Evolutionary conservation across 2,113 vertebrate species (phyloP).

Genomic region (Tursiops truncatus): DNA sequence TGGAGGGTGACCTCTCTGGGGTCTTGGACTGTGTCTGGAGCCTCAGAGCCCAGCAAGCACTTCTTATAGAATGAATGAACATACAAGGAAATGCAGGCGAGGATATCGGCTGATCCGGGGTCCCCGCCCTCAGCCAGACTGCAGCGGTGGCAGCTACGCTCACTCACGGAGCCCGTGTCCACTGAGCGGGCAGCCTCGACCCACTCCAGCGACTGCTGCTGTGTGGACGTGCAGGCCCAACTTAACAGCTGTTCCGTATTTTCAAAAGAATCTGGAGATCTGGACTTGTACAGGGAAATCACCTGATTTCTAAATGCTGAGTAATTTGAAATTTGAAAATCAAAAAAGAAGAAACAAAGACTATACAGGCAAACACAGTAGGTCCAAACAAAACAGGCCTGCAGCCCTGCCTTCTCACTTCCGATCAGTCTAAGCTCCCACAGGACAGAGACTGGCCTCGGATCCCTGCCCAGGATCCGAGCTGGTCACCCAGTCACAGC

Average conservation of each 20-base stretch:
- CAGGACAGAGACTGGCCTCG: neutral
- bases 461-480: neutral
- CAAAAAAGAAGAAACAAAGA: slow-evolving; percentile 21
- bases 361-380: neutral
- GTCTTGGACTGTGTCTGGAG: neutral
- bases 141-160: accelerated
- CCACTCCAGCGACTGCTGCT: neutral
- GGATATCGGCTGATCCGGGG: too few species aligned
- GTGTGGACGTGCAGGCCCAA: neutral
- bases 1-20: neutral
- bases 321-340: slow-evolving; percentile 41
- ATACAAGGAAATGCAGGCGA: neutral
- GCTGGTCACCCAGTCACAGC: neutral
- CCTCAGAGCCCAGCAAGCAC: neutral
- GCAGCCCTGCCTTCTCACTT: neutral
- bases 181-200: neutral
- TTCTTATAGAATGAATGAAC: neutral
- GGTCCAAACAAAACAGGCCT: neutral
- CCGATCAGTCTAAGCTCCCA: neutral
- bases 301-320: slow-evolving; percentile 15
- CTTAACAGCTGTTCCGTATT: neutral
- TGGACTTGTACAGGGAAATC: slow-evolving; percentile 1
- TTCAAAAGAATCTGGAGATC: slow-evolving; percentile 26
- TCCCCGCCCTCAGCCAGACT: accelerated
- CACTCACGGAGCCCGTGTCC: neutral